These are phyloP conservation scores for Pseudorhombus dupliciocellatus DNA, from an alignment of 2,113 vertebrate species.

Conservation along the genomic window DNA sequence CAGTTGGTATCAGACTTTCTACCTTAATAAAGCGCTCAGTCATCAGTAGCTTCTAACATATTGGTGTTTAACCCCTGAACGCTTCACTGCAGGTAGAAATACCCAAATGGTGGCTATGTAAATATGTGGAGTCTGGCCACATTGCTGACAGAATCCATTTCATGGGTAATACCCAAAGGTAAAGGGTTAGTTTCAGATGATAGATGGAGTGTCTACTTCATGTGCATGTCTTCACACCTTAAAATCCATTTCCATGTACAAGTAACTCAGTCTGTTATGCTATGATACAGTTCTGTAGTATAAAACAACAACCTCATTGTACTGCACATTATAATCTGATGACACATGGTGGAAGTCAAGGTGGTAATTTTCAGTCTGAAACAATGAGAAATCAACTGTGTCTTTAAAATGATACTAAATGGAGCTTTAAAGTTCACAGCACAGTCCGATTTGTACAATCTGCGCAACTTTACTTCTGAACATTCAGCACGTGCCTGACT, in stretches of 20 bases:
- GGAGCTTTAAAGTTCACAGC: constrained; percentile 9
- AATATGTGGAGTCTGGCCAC: constrained; percentile 8
- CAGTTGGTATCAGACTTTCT: constrained; percentile 26
- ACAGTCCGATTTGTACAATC: neutral
- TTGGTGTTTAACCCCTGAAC: constrained; percentile 57
- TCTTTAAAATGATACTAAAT: neutral
- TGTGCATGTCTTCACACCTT: no score
- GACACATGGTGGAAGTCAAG: neutral
- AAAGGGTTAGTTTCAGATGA: neutral
- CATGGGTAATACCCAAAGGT: neutral
- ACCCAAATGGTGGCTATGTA: constrained; percentile 9
- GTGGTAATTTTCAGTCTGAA: neutral
- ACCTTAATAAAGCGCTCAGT: constrained; percentile 34
- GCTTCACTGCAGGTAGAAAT: constrained; percentile 30
- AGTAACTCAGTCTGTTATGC: no score
- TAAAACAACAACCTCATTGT: no score
- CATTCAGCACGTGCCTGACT: neutral
- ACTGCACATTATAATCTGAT: no score
- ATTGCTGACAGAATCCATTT: constrained; percentile 9
- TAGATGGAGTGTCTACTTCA: neutral
- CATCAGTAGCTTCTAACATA: constrained; percentile 40
- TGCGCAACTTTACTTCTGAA: neutral
- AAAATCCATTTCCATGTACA: neutral
- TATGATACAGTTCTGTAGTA: no score
- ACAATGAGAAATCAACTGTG: neutral